A percentile compares a stretch with the other conserved stretches of the same genome.
Evolutionary conservation across 2,113 vertebrate species (phyloP).

Genomic region (Nothobranchius kuhntae): DNA sequence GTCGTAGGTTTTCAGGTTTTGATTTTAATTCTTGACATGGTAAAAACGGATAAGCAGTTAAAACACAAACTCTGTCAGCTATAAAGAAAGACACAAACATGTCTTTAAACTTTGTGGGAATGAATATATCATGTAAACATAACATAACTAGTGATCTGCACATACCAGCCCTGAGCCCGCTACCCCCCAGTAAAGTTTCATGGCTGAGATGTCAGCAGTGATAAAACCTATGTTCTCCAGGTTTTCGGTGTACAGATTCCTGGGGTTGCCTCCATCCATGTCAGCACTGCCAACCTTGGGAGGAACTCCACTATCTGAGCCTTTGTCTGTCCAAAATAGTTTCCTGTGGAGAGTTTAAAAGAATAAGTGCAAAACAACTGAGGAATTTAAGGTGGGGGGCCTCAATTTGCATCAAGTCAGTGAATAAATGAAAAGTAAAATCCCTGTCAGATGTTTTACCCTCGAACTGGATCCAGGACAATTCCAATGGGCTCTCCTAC

Average conservation of each 20-base stretch:
- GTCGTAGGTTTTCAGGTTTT: background rate
- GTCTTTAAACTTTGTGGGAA: background rate
- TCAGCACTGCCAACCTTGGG: slow-evolving; percentile 76
- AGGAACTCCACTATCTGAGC: slow-evolving; percentile 70
- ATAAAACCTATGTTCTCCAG: slow-evolving; percentile 71
- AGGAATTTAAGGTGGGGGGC: background rate
- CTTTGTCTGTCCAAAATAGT: slow-evolving; percentile 79
- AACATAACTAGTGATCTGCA: background rate
- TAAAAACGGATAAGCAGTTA: no score
- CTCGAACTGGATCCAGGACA: slow-evolving; percentile 72
- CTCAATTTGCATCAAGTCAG: background rate
- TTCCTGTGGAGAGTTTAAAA: slow-evolving; percentile 51
- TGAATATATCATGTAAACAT: background rate
- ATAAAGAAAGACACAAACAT: background rate
- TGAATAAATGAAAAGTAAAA: background rate
- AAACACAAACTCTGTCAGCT: no score
- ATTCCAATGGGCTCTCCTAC: slow-evolving; percentile 73
- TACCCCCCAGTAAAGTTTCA: slow-evolving; percentile 77
- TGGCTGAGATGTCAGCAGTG: slow-evolving; percentile 66
- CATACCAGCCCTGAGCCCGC: slow-evolving; percentile 70
- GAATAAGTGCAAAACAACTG: slow-evolving; percentile 3
- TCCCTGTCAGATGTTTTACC: slow-evolving; percentile 53
- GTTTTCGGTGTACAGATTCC: slow-evolving; percentile 68
- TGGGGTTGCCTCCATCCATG: slow-evolving; percentile 76
- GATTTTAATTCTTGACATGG: no score